Percentiles rank a stretch among this genome's conserved stretches.
phyloP scores from a whole-genome alignment of 2,888 invertebrate genomes.

The Empis livida region DNA sequence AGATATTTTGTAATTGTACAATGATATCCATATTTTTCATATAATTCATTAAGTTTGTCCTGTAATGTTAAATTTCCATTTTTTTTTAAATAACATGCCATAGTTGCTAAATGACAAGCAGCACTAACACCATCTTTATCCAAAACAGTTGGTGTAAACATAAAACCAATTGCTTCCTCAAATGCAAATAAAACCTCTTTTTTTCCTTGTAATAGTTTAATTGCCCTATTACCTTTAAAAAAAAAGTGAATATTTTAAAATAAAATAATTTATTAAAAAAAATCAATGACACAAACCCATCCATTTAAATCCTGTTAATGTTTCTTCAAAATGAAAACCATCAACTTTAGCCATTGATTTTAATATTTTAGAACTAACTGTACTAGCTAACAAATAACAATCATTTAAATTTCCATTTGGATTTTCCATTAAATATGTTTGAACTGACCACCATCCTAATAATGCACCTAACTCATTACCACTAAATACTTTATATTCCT shows the following conservation, averaged over 20 bases:
- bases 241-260: conserved; percentile 1
- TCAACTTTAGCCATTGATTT: conserved; percentile 64
- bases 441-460: conserved; percentile 86
- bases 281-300: conserved; percentile 56
- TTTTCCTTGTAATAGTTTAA: conserved; percentile 54
- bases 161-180: conserved; percentile 98
- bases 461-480: conserved; percentile 94
- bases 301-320: conserved; percentile 99
- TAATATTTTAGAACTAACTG: conserved; percentile 93
- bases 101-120: conserved; percentile 63
- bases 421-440: conserved; percentile 41
- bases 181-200: conserved; percentile 83
- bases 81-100: conserved; percentile 55
- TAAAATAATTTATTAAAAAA: background rate
- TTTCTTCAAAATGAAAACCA: conserved; percentile 70
- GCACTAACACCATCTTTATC: conserved; percentile 97
- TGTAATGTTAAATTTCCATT: conserved; percentile 43
- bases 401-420: conserved; percentile 41
- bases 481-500: conserved; percentile 76
- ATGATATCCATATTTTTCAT: conserved; percentile 79
- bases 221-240: conserved; percentile 54
- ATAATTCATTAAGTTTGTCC: conserved; percentile 60
- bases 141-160: conserved; percentile 77
- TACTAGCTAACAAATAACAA: conserved; percentile 78
- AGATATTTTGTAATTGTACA: conserved; percentile 79